Base-by-base conservation (phyloP, 1,140 invertebrate species). In the Pseudoatta argentina region DNA sequence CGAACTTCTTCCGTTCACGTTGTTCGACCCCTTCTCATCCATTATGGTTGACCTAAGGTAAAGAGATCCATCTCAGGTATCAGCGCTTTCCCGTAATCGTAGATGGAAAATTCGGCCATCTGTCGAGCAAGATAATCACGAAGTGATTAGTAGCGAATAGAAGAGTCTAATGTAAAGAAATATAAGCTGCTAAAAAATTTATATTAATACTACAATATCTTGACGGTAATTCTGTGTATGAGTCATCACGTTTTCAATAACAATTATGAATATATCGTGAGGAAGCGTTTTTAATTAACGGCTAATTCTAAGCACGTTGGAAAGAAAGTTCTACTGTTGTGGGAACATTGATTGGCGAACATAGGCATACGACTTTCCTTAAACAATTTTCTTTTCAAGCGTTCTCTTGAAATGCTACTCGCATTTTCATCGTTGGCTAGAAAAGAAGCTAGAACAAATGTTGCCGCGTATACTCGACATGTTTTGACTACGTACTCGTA, bases 261-360 rank as follows among this genome's bases (percentile, higher is more conserved):
- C 89, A 51, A 14, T 51, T 87, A 75, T 44, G 16, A 57, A 87
- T 67, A 14, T 30, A 24, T 18, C 18, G 63, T 18, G 27, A 51
- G 51, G 24, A 3, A 87, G 16, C 18, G 63, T 79, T 88, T 85
- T 85, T 85, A 90, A 91, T 90, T 91, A 88, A 88, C 61, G 78
- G 83, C 77, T 81, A 85, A 91, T 83, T 85, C 48, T 73, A 69
- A 61, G 44, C 55, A 63, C 34, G 73, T 2, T n/a, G 18, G 64
- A 71, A 34, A 81, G 76, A 91, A 91, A 88, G 73, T 67, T 85
- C 69, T 44, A 55, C 61, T 72, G 16, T 14, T 39, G 24, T 30
- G 18, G 24, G 81, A 69, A 78, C 71, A 86, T 86, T 39, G 87
- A 88, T 90, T 48, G 75, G 8, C 18, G 53, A 83, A 88, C 69